Evolutionary conservation across 2,797 vertebrate species (phyloP).

Genomic region (Coluber constrictor): DNA sequence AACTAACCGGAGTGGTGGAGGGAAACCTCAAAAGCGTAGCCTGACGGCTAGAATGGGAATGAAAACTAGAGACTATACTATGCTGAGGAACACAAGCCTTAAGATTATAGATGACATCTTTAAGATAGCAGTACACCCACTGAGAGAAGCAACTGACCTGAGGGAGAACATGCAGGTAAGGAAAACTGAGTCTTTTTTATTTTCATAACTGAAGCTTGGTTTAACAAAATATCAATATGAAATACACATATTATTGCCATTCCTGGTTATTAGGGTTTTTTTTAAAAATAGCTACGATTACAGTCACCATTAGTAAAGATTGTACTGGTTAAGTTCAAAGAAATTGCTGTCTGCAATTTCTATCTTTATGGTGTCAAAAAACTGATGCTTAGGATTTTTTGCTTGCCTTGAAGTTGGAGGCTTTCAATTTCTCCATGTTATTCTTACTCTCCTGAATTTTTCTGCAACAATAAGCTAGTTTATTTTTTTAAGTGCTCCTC

Average conservation of each 20-base stretch:
- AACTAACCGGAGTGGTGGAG: conserved; percentile 88
- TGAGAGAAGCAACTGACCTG: conserved; percentile 90
- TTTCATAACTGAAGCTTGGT: neutral
- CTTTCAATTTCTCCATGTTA: neutral
- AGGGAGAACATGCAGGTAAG: conserved; percentile 91
- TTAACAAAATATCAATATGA: neutral
- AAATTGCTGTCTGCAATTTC: neutral
- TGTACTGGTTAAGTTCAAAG: neutral
- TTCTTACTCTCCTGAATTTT: neutral
- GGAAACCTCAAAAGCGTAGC: conserved; percentile 88
- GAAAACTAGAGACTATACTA: conserved; percentile 87
- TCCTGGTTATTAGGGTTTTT: neutral
- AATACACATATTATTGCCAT: neutral
- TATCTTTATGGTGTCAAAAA: neutral
- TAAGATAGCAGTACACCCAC: conserved; percentile 78
- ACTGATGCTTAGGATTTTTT: neutral
- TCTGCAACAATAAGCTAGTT: neutral
- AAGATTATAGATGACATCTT: conserved; percentile 91
- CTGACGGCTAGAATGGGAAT: conserved; percentile 88
- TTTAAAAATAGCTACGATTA: neutral
- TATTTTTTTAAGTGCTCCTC: neutral
- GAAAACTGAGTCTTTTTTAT: accelerated
- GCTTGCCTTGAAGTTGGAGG: neutral
- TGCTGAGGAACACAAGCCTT: conserved; percentile 86
- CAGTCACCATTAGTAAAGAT: neutral